Evolutionary conservation across 2,113 vertebrate species (phyloP).

Genomic region (Cathartes aura): DNA sequence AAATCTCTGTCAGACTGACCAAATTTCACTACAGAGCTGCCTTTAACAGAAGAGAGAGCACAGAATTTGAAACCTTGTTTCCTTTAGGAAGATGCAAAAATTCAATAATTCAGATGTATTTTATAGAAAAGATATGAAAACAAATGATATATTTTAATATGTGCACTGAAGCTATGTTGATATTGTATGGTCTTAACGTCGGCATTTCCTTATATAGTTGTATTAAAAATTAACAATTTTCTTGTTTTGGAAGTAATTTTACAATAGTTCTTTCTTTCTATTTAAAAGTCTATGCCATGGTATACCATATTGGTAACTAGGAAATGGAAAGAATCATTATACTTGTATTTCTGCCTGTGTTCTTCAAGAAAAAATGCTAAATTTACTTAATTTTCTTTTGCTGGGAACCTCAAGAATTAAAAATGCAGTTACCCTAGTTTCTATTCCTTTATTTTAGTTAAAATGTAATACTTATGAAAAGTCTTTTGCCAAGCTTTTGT

Average conservation of each 20-base stretch:
- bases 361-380: background rate
- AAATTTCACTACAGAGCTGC: background rate
- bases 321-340: background rate
- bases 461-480: slow-evolving; percentile 23
- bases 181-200: background rate
- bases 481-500: slow-evolving; percentile 69
- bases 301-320: background rate
- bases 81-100: background rate
- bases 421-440: slow-evolving; percentile 48
- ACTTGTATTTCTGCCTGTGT: background rate
- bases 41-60: background rate
- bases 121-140: background rate
- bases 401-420: slow-evolving; percentile 6
- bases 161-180: background rate
- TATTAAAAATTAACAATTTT: background rate
- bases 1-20: background rate
- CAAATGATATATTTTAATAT: background rate
- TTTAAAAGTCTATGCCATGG: background rate
- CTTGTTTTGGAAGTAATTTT: background rate
- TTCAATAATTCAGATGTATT: background rate
- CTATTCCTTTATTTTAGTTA: slow-evolving; percentile 58
- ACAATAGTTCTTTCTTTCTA: background rate
- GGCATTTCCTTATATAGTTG: background rate
- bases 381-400: slow-evolving; percentile 9
- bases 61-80: background rate